phyloP scores from a whole-genome alignment of 1,140 invertebrate species.

The Whitmania pigra region DNA sequence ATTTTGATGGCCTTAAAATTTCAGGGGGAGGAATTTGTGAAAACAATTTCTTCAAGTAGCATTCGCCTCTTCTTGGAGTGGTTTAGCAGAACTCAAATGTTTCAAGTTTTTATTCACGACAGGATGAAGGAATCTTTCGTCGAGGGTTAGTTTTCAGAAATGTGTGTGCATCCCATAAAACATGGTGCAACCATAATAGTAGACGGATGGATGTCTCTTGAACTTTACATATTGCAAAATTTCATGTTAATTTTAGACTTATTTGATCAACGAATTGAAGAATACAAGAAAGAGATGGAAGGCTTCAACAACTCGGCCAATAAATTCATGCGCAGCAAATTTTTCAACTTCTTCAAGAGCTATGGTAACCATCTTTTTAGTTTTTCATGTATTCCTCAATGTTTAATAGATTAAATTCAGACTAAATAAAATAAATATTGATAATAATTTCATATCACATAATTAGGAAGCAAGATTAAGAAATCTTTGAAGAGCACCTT shows the following conservation, averaged over 20 bases:
- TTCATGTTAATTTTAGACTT: slow-evolving; percentile 18
- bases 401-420: too few species aligned
- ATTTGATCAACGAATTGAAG: slow-evolving; percentile 4
- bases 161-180: not conserved
- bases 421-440: too few species aligned
- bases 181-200: not conserved
- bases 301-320: not conserved
- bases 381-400: too few species aligned
- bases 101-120: slow-evolving; percentile 45
- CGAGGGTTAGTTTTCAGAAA: not conserved
- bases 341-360: slow-evolving; percentile 9
- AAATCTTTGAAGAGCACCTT: too few species aligned
- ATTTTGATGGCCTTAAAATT: not conserved
- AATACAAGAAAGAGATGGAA: not conserved
- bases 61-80: slow-evolving; percentile 59
- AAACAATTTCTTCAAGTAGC: slow-evolving; percentile 45
- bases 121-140: slow-evolving; percentile 13
- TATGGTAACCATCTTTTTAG: not conserved
- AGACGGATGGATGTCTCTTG: not conserved
- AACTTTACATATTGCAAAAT: not conserved
- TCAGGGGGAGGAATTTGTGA: slow-evolving; percentile 53
- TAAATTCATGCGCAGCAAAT: slow-evolving; percentile 3
- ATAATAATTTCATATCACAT: too few species aligned
- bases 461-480: too few species aligned
- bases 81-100: slow-evolving; percentile 73